phyloP scores from a whole-genome alignment of 30 jellyfish, hydroid and myxozoan species.

The Euphysa ruthae region DNA sequence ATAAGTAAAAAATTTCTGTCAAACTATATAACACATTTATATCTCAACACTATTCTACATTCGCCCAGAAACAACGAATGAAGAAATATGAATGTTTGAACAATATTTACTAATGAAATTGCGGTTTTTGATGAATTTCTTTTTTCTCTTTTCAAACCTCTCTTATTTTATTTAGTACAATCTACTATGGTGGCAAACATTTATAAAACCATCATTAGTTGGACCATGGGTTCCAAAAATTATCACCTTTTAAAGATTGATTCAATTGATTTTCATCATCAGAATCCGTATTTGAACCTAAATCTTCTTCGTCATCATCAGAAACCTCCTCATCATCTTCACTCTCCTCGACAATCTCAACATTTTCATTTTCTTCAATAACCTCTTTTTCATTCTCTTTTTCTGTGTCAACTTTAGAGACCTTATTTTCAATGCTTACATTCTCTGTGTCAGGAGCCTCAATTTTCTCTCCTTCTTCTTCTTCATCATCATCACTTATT shows the following conservation, averaged over 20 bases:
- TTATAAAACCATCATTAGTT: too few species aligned
- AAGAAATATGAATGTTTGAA: too few species aligned
- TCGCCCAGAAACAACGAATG: too few species aligned
- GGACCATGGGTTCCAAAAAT: too few species aligned
- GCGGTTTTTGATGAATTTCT: too few species aligned
- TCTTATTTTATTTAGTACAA: neutral
- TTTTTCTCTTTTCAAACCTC: neutral
- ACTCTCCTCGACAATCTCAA: conserved; percentile 26
- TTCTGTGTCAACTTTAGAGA: too few species aligned
- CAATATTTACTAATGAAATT: too few species aligned
- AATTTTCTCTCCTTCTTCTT: conserved; percentile 9
- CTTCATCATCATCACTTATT: conserved; percentile 19
- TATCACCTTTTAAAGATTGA: conserved; percentile 27
- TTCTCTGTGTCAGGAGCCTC: conserved; percentile 6
- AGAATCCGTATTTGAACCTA: conserved; percentile 8
- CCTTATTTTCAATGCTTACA: too few species aligned
- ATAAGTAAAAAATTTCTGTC: too few species aligned
- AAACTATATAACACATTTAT: too few species aligned
- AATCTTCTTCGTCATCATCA: conserved; percentile 33
- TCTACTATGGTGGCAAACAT: neutral
- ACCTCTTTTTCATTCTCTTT: conserved; percentile 31
- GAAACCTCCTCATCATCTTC: conserved; percentile 34
- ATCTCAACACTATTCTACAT: too few species aligned
- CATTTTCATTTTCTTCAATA: conserved; percentile 43
- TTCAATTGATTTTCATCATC: conserved; percentile 27